Conservation (phyloP, 2,113 vertebrate species). For the Nesoenas mayeri region DNA sequence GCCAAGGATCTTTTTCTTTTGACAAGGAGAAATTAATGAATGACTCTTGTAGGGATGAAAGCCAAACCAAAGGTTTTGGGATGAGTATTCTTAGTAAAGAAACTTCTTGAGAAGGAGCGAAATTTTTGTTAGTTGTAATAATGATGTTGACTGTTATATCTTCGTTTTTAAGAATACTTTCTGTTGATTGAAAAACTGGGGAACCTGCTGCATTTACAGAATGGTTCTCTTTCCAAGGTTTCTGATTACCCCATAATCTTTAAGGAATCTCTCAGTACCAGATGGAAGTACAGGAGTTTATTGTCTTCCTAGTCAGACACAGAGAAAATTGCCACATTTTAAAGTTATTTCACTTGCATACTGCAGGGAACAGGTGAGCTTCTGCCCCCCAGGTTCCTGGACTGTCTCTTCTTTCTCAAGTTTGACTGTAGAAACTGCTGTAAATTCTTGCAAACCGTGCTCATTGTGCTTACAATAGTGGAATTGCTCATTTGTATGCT, state of each 20-base stretch:
- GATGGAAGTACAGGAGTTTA: neutral
- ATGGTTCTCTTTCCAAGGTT: neutral
- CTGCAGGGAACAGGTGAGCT: neutral
- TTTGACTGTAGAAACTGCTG: neutral
- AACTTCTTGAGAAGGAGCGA: neutral
- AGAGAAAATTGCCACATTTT: neutral
- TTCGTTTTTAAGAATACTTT: neutral
- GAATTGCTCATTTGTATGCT: neutral
- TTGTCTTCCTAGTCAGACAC: neutral
- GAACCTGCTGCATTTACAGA: neutral
- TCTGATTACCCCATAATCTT: neutral
- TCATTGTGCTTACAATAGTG: neutral
- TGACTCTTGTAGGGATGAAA: neutral
- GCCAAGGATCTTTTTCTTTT: slow-evolving; percentile 3
- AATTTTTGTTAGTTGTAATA: neutral
- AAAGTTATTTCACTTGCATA: neutral
- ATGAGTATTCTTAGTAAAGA: neutral
- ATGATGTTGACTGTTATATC: neutral
- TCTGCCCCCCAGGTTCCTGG: neutral
- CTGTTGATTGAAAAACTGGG: neutral
- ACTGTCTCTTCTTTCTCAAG: neutral
- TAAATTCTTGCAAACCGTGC: neutral
- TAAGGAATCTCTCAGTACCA: neutral
- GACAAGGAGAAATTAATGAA: slow-evolving; percentile 24
- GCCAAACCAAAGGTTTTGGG: neutral